Evolutionary conservation across 2,888 invertebrate species (phyloP).

Genomic region (Caenorhabditis angaria): DNA sequence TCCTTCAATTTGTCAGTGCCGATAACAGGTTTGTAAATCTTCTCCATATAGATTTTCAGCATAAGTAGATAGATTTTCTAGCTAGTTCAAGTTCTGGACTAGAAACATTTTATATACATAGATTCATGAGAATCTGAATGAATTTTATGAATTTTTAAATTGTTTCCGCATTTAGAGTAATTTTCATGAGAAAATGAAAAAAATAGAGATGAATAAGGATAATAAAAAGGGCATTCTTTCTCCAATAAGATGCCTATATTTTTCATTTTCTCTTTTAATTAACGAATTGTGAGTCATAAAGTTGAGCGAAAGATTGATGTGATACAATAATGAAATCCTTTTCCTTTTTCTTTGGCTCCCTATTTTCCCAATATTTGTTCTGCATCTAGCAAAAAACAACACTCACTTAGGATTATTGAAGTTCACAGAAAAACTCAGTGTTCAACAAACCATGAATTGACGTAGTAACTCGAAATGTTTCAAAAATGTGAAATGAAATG

Average conservation of each 20-base stretch:
- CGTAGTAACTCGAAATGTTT: not conserved
- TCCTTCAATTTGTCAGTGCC: constrained; percentile 43
- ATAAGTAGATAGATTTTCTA: too few species aligned
- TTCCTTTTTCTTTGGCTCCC: not conserved
- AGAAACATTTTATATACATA: too few species aligned
- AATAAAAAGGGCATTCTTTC: not conserved
- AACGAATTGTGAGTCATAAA: constrained; percentile 2
- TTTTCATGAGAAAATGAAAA: too few species aligned
- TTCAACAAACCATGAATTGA: not conserved
- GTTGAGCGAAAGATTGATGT: not conserved
- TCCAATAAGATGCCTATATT: not conserved
- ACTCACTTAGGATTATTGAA: not conserved
- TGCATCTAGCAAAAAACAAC: not conserved
- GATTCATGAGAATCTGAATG: too few species aligned
- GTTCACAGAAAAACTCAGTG: not conserved
- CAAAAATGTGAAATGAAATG: not conserved
- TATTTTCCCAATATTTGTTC: not conserved
- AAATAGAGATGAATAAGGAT: not conserved
- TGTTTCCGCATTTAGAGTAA: too few species aligned
- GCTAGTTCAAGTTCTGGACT: too few species aligned
- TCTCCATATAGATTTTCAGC: too few species aligned
- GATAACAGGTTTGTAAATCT: constrained; percentile 28
- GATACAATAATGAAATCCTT: not conserved
- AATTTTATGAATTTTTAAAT: too few species aligned
- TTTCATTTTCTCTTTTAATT: not conserved